Base-by-base conservation (phyloP, 2,888 invertebrate genomes). In the Eledone cirrhosa region DNA sequence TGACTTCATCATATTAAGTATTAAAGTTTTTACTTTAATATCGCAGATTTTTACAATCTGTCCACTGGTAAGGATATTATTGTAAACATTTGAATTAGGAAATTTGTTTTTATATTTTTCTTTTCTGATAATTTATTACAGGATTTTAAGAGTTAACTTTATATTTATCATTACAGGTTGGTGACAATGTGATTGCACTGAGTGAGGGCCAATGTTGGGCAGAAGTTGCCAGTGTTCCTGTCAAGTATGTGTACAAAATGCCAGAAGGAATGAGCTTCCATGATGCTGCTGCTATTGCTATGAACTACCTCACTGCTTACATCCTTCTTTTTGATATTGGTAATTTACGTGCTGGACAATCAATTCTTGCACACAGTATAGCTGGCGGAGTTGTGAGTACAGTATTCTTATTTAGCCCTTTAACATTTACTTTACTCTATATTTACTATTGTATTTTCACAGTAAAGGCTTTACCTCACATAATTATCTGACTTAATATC, bases 201-300 rank as follows among this genome's bases (percentile, higher is more conserved):
- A 95, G 95, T 0, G 95, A 96, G 91, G 95, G 94, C 92, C 93
- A 93, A 85, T 96, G 95, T 3, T 97, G 96, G 96, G 95, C 96
- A 13, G 96, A 96, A 91, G 92, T 95, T 81, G 95, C 95, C 13
- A 92, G 94, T 2, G 95, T 95, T 31, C 94, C 95, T 3, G 94
- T 94, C n/a, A 94, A 94, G 63, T 83, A 80, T 86, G 95, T 95
- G 83, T 96, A 94, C 92, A 93, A 93, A 78, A 92, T 63, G 94
- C 95, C 76, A 93, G 94, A 93, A 93, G 94, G 93, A 82, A 94
- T 96, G 93, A 87, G 84, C 78, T 94, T 94, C 81, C 91, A 94
- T 89, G 96, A 96, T 86, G 96, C 95, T 1, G 95, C 95, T 11
- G 95, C 96, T 27, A 93, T 96, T 86, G 94, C 95, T 83, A 94